These are phyloP conservation scores for Acrocyrtus sp. DNA, from an alignment of 2,888 invertebrate genomes.

Conservation along the genomic window DNA sequence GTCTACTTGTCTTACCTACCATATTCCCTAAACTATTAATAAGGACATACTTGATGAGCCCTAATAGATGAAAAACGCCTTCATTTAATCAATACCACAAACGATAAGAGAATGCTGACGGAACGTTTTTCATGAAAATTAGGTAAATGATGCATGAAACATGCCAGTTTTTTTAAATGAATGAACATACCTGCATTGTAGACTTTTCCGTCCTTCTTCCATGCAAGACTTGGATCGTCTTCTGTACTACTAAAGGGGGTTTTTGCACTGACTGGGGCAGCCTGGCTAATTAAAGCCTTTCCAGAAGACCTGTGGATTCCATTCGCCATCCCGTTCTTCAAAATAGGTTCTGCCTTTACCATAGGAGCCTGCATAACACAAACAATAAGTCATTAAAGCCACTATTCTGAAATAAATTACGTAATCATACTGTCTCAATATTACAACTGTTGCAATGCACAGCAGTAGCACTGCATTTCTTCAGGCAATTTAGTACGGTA, in stretches of 20 bases:
- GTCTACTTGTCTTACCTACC: too few species aligned
- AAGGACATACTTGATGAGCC: not conserved
- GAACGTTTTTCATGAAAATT: not conserved
- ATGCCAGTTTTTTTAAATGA: not conserved
- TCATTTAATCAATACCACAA: not conserved
- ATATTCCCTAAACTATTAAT: conserved; percentile 1
- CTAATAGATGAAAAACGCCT: conserved; percentile 4
- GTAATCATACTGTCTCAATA: too few species aligned
- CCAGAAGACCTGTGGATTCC: conserved; percentile 43
- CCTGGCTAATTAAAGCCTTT: conserved; percentile 40
- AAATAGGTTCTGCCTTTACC: conserved; percentile 40
- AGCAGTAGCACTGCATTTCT: not conserved
- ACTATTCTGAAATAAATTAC: too few species aligned
- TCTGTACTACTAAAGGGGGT: too few species aligned
- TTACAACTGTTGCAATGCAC: not conserved
- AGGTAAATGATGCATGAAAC: not conserved
- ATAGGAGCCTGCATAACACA: conserved; percentile 24
- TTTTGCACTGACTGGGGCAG: conserved; percentile 33
- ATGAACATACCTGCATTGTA: conserved; percentile 54
- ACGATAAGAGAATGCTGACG: too few species aligned
- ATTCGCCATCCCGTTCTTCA: conserved; percentile 54
- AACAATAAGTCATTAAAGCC: not conserved
- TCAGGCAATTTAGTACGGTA: not conserved
- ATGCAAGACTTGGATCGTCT: conserved; percentile 59
- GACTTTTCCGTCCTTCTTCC: conserved; percentile 55